Percentiles rank a stretch among this genome's conserved stretches.
Evolutionary conservation across 2,888 invertebrate species (phyloP).

Genomic region (Glyphotaelius pellucidus): DNA sequence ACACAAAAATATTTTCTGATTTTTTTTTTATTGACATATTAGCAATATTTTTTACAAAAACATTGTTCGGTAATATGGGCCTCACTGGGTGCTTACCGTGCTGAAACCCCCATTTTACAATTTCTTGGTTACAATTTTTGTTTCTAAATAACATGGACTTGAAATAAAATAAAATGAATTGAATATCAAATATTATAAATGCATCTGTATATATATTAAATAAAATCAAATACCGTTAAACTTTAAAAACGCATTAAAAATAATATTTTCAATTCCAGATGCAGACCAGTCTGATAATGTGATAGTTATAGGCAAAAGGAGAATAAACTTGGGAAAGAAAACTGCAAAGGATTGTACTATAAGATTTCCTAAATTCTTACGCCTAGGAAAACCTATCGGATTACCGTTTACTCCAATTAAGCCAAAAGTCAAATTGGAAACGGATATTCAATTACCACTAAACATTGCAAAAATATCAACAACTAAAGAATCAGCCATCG

Average conservation of each 20-base stretch:
- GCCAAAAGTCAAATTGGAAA: background rate
- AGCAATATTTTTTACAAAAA: no score
- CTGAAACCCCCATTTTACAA: no score
- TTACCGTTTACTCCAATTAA: background rate
- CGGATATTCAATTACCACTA: background rate
- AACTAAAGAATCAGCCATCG: background rate
- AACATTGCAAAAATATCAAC: background rate
- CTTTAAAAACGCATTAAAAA: background rate
- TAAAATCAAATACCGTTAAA: no score
- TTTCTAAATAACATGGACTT: no score
- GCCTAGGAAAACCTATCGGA: background rate
- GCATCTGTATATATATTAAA: no score
- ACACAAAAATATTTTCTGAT: background rate
- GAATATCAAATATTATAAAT: no score
- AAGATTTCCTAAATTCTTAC: slow-evolving; percentile 37
- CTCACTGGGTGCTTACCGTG: no score
- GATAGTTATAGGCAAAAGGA: slow-evolving; percentile 36
- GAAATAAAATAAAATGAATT: no score
- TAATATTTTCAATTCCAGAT: slow-evolving; percentile 23
- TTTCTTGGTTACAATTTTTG: no score
- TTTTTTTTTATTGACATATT: no score
- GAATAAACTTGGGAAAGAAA: slow-evolving; percentile 40
- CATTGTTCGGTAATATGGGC: no score
- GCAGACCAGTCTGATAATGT: slow-evolving; percentile 39
- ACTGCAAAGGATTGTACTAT: slow-evolving; percentile 39